Evolutionary conservation across 2,888 invertebrate species (phyloP).

Genomic region (Zeuzera pyrina): DNA sequence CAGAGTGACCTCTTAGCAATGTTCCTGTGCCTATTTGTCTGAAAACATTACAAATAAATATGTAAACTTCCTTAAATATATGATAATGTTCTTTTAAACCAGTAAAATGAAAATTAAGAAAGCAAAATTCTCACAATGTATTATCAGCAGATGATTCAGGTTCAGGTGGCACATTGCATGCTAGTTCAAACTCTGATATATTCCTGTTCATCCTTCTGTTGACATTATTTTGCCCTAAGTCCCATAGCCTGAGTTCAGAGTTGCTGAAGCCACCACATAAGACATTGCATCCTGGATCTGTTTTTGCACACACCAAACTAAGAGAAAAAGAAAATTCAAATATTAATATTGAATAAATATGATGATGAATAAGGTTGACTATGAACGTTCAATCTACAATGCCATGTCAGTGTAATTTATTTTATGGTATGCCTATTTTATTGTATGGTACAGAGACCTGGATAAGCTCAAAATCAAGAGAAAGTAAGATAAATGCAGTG

Average conservation of each 20-base stretch:
- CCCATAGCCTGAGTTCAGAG: conserved; percentile 80
- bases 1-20: conserved; percentile 80
- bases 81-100: too few species aligned
- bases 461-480: too few species aligned
- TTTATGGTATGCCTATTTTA: too few species aligned
- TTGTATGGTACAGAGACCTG: too few species aligned
- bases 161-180: conserved; percentile 65
- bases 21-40: conserved; percentile 75
- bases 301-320: conserved; percentile 75
- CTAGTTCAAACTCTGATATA: conserved; percentile 62
- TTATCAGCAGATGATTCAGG: conserved; percentile 48
- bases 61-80: background rate
- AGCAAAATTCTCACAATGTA: conserved; percentile 59
- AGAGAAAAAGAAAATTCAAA: too few species aligned
- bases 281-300: conserved; percentile 75
- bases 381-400: too few species aligned
- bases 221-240: conserved; percentile 65
- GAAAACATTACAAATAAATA: conserved; percentile 4
- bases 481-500: too few species aligned
- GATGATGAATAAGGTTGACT: too few species aligned
- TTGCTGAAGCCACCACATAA: conserved; percentile 81
- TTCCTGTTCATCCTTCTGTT: conserved; percentile 50
- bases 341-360: too few species aligned
- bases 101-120: conserved; percentile 11
- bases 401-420: too few species aligned